Conservation (phyloP, 2,888 invertebrate genomes). For the Trissolcus japonicus region DNA sequence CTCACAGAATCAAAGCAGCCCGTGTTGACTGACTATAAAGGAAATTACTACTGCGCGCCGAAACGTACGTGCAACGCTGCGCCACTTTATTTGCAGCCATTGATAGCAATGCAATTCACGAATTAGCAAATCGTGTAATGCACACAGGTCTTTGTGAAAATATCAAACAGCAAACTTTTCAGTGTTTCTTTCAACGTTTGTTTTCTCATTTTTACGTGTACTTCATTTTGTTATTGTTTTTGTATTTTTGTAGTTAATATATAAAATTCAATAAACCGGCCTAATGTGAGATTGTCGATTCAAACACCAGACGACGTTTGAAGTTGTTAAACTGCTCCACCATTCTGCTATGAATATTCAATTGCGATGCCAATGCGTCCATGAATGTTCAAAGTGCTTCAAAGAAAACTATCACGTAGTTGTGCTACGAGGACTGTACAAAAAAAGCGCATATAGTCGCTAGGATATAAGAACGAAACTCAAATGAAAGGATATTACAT, state of each 20-base stretch:
- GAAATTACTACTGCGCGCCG: constrained; percentile 54
- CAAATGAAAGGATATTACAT: constrained; percentile 47
- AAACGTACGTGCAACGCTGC: constrained; percentile 40
- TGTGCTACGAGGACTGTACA: constrained; percentile 24
- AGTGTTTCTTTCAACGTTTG: background rate
- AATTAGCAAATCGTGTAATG: too few species aligned
- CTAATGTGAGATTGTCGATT: background rate
- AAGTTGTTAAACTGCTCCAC: constrained; percentile 31
- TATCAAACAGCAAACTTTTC: background rate
- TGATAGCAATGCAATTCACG: constrained; percentile 32
- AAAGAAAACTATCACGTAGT: constrained; percentile 37
- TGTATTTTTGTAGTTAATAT: background rate
- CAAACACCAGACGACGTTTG: constrained; percentile 18
- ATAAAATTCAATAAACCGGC: too few species aligned
- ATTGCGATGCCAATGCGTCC: constrained; percentile 16
- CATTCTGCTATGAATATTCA: constrained; percentile 46
- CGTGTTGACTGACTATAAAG: constrained; percentile 51
- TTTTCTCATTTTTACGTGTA: background rate
- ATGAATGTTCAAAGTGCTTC: constrained; percentile 41
- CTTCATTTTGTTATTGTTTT: background rate
- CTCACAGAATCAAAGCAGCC: constrained; percentile 36
- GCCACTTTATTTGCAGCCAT: constrained; percentile 48
- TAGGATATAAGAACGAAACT: constrained; percentile 39
- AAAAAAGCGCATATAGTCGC: constrained; percentile 31
- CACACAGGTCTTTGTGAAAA: background rate